Conservation (phyloP, 30 jellyfish, hydroid and myxozoan species). For the Aurelia coerulea region DNA sequence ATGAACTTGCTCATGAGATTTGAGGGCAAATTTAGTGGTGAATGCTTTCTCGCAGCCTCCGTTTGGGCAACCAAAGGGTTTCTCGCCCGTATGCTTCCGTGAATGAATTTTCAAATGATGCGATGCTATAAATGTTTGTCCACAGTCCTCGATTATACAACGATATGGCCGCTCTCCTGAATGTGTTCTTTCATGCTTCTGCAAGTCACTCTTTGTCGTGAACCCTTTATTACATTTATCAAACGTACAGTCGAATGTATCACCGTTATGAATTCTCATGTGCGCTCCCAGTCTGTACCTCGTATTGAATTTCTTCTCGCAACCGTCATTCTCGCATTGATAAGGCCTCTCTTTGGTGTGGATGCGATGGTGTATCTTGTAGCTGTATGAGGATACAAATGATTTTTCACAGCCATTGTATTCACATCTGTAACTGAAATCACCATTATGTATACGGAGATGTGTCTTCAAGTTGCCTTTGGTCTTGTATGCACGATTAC, state of each 20-base stretch:
- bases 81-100: constrained; percentile 79
- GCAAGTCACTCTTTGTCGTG: constrained; percentile 90
- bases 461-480: constrained; percentile 92
- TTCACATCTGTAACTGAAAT: constrained; percentile 84
- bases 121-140: constrained; percentile 80
- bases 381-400: constrained; percentile 90
- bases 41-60: constrained; percentile 86
- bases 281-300: constrained; percentile 85
- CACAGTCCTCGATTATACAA: constrained; percentile 76
- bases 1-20: constrained; percentile 66
- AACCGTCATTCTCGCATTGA: constrained; percentile 83
- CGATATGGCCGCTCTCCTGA: constrained; percentile 92
- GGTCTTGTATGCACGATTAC: constrained; percentile 86
- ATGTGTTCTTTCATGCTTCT: constrained; percentile 84
- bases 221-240: constrained; percentile 85
- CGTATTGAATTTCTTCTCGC: constrained; percentile 86
- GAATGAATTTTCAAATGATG: constrained; percentile 88
- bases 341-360: constrained; percentile 94
- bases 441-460: constrained; percentile 82
- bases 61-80: constrained; percentile 84
- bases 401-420: constrained; percentile 87
- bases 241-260: constrained; percentile 76
- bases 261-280: constrained; percentile 88
- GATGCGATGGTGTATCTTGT: constrained; percentile 84
- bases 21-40: constrained; percentile 67